Evolutionary conservation across 2,888 invertebrate species (phyloP).

Genomic region (Junonia oenone): DNA sequence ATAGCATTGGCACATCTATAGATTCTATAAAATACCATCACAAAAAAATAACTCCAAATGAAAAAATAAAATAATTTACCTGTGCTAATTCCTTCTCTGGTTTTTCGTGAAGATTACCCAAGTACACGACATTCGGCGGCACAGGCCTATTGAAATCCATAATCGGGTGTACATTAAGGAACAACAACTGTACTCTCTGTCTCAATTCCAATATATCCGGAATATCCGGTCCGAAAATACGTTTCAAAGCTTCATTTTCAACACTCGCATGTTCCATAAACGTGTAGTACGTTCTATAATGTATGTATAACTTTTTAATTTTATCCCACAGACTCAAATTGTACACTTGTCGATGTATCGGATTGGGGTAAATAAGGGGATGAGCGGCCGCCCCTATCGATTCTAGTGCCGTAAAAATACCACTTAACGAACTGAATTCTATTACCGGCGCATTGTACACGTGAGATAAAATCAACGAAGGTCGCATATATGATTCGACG

Average conservation of each 20-base stretch:
- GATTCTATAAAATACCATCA: too few relatives aligned
- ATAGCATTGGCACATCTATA: too few relatives aligned
- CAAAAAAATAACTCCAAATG: too few relatives aligned
- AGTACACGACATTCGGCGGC: too few relatives aligned
- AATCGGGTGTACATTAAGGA: slow-evolving; percentile 57
- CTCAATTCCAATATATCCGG: slow-evolving; percentile 35
- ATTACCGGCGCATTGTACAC: background rate
- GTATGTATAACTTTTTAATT: slow-evolving; percentile 22
- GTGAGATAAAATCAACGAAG: too few relatives aligned
- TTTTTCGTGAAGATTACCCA: too few relatives aligned
- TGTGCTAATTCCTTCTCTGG: too few relatives aligned
- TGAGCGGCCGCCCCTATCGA: slow-evolving; percentile 37
- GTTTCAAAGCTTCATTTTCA: slow-evolving; percentile 28
- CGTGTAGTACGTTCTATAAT: slow-evolving; percentile 9
- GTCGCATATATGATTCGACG: too few relatives aligned
- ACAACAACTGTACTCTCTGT: slow-evolving; percentile 48
- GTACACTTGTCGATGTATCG: slow-evolving; percentile 27
- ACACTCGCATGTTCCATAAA: slow-evolving; percentile 9
- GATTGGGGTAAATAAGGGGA: slow-evolving; percentile 36
- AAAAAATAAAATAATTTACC: too few relatives aligned
- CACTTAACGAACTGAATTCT: slow-evolving; percentile 44
- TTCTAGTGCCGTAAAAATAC: slow-evolving; percentile 29
- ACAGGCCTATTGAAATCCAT: too few relatives aligned
- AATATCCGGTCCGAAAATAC: slow-evolving; percentile 35
- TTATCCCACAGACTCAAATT: slow-evolving; percentile 35